Conservation (phyloP, 2,888 invertebrate species). For the Habrosyne pyritoides region DNA sequence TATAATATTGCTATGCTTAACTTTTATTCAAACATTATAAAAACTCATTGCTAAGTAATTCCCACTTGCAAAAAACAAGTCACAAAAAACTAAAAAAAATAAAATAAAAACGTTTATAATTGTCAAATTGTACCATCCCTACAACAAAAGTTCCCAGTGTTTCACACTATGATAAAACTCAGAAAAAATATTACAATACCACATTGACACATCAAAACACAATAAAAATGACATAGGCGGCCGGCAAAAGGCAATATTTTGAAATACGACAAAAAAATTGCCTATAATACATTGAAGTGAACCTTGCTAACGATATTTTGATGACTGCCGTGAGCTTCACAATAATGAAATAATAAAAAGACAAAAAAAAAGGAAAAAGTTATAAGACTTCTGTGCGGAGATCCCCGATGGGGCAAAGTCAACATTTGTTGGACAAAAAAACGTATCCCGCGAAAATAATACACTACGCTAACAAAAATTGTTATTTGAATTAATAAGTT, state of each 20-base stretch:
- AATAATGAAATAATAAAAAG: slow-evolving; percentile 73
- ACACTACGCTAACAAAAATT: slow-evolving; percentile 23
- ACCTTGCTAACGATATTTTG: slow-evolving; percentile 76
- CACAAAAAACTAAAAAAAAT: slow-evolving; percentile 19
- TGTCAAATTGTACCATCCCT: slow-evolving; percentile 26
- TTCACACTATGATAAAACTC: slow-evolving; percentile 39
- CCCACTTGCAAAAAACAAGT: neutral
- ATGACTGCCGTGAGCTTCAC: slow-evolving; percentile 63
- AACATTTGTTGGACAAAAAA: slow-evolving; percentile 34
- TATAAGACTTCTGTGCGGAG: slow-evolving; percentile 50
- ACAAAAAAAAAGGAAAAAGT: slow-evolving; percentile 48
- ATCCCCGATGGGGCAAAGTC: slow-evolving; percentile 32
- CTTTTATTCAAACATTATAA: neutral
- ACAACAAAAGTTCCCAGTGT: slow-evolving; percentile 31
- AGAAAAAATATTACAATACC: slow-evolving; percentile 40
- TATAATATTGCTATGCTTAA: neutral
- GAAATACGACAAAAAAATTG: slow-evolving; percentile 76
- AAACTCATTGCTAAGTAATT: neutral
- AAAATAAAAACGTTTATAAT: slow-evolving; percentile 40
- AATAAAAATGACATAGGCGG: slow-evolving; percentile 51
- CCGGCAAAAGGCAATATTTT: slow-evolving; percentile 55
- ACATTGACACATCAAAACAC: slow-evolving; percentile 51
- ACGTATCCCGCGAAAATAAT: slow-evolving; percentile 25
- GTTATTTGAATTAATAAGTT: slow-evolving; percentile 18
- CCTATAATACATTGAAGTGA: slow-evolving; percentile 65